Base-by-base conservation (phyloP, 2,113 vertebrate species). In the Acrocephalus kingi region DNA sequence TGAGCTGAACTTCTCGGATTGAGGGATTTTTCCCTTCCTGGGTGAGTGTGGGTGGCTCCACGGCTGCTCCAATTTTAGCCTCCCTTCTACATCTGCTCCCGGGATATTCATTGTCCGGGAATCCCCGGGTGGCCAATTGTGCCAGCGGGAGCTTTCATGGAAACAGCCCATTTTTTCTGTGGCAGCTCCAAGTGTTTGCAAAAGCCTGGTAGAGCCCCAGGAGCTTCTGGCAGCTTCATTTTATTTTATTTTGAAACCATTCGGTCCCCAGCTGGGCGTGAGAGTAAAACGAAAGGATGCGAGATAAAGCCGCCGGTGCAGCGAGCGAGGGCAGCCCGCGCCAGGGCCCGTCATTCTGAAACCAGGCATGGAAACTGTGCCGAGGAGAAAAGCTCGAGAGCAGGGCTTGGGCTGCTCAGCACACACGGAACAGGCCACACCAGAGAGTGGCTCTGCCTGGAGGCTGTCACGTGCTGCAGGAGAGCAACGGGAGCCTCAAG, bases 351-450 rank as follows among this genome's bases (percentile, higher is more conserved):
- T 98, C 96, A 97, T 98, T 97, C 96, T 96, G 97, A 98, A 97
- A 98, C 96, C 56, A 16, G 93, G 87, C 96, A 94, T 96, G 97
- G 96, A 97, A 97, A 98, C 92, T 97, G 97, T 61, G 62, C 68
- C 5, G 71, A 20, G 95, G 77, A 58, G 90, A 80, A 93, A 89
- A 89, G 61, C 63, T 55, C 66, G 14, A 93, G 87, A 91, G 93
- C 89, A 10, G 93, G 81, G 83, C 89, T 82, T 0, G 28, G 80
- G 88, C 82, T 77, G 12, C 73, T 86, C 7, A 1, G 56, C 86
- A 20, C 86, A 17, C 77, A 35, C 37, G 4, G 79, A 23, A 33
- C 89, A 79, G 81, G 85, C 10, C 95, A 66, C 95, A 10, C 33
- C 59, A 48, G 69, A 83, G 78, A 23, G 55, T n/a, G 80, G 84